phyloP scores from a whole-genome alignment of 2,888 invertebrate species.

The Agonum fuliginosum region DNA sequence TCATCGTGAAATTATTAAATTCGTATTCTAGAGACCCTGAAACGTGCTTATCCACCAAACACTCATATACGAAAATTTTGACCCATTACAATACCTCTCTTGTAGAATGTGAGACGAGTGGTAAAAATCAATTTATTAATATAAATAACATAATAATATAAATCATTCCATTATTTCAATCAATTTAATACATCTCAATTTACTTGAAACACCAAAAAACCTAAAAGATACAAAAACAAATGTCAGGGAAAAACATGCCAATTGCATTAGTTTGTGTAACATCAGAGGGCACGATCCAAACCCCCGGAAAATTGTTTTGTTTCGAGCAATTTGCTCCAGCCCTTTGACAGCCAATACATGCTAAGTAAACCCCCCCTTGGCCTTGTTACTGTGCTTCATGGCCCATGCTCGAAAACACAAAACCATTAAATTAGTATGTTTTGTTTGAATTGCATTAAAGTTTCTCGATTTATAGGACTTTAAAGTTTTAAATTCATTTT shows the following conservation, averaged over 20 bases:
- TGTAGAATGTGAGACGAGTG: too few relatives aligned
- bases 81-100: too few relatives aligned
- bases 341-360: conserved; percentile 32
- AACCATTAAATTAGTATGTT: conserved; percentile 39
- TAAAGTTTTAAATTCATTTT: conserved; percentile 32
- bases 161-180: conserved; percentile 8
- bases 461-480: conserved; percentile 12
- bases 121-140: too few relatives aligned
- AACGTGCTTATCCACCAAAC: too few relatives aligned
- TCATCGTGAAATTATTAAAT: too few relatives aligned
- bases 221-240: conserved; percentile 9
- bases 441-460: conserved; percentile 7
- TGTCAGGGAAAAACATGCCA: conserved; percentile 34
- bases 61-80: too few relatives aligned
- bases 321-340: conserved; percentile 50
- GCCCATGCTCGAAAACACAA: conserved; percentile 17
- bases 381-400: conserved; percentile 11
- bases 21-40: too few relatives aligned
- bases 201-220: conserved; percentile 15
- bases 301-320: conserved; percentile 48
- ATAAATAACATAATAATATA: neutral
- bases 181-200: conserved; percentile 12
- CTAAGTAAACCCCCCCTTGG: conserved; percentile 25
- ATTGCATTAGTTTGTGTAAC: conserved; percentile 41
- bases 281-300: conserved; percentile 37